Conservation (phyloP, 2,797 vertebrate genomes). For the Sebastes elongatus region DNA sequence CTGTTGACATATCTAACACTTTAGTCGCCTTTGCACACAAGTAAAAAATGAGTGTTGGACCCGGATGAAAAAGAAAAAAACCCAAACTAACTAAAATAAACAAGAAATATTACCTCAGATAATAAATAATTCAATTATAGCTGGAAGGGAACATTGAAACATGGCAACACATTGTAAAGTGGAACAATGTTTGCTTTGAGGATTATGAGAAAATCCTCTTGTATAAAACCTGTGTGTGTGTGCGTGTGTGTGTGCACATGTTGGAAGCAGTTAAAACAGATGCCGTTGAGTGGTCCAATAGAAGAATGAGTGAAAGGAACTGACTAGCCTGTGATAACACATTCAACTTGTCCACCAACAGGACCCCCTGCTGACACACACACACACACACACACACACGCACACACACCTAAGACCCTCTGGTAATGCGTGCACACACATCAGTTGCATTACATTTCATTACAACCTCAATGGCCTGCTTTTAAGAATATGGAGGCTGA, state of each 20-base stretch:
- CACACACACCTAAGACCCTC: background rate
- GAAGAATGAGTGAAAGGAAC: slow-evolving; percentile 46
- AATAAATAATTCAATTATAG: slow-evolving; percentile 27
- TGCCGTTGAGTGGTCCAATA: slow-evolving; percentile 57
- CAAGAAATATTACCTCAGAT: slow-evolving; percentile 11
- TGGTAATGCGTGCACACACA: slow-evolving; percentile 19
- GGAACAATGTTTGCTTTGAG: slow-evolving; percentile 71
- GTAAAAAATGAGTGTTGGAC: slow-evolving; percentile 8
- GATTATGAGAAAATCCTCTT: slow-evolving; percentile 70
- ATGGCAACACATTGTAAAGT: slow-evolving; percentile 56
- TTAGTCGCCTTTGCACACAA: slow-evolving; percentile 14
- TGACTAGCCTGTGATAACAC: slow-evolving; percentile 44
- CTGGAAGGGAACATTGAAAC: slow-evolving; percentile 35
- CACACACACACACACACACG: background rate
- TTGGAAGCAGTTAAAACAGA: slow-evolving; percentile 66
- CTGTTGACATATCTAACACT: slow-evolving; percentile 10
- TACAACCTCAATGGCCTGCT: slow-evolving; percentile 52
- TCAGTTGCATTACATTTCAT: slow-evolving; percentile 62
- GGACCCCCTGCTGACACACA: slow-evolving; percentile 30
- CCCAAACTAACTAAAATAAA: background rate
- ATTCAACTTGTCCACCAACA: slow-evolving; percentile 56
- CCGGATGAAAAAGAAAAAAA: background rate
- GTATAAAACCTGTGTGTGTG: slow-evolving; percentile 36
- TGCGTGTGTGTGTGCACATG: background rate
- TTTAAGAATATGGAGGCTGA: slow-evolving; percentile 5